Conservation (phyloP, 2,888 invertebrate species). For the Drosophila niveifrons region DNA sequence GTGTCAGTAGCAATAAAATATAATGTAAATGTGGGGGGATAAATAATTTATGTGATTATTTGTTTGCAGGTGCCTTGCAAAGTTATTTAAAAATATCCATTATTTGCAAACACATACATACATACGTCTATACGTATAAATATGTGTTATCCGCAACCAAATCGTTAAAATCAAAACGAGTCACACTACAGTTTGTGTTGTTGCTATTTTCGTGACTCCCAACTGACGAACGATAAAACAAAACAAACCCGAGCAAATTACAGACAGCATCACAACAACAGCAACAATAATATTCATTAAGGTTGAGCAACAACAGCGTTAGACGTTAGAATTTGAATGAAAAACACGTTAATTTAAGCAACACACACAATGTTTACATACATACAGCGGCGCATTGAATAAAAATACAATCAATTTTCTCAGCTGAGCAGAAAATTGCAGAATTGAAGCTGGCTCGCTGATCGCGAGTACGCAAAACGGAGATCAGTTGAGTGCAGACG, state of each 20-base stretch:
- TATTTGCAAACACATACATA: not conserved
- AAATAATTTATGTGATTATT: conserved; percentile 21
- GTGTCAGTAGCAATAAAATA: not conserved
- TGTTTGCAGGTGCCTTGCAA: conserved; percentile 13
- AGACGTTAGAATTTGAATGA: conserved; percentile 9
- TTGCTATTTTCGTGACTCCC: conserved; percentile 45
- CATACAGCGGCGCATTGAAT: not conserved
- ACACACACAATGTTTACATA: conserved; percentile 10
- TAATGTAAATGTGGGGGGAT: not conserved
- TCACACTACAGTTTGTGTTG: conserved; percentile 18
- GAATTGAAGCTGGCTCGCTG: conserved; percentile 13
- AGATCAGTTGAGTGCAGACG: conserved; percentile 54
- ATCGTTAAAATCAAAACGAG: conserved; percentile 3
- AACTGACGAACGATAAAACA: conserved; percentile 23
- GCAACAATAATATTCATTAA: conserved; percentile 26
- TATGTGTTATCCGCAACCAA: not conserved
- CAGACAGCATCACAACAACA: not conserved
- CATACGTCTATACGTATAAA: not conserved
- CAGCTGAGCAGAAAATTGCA: conserved; percentile 43
- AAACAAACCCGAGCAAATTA: conserved; percentile 13
- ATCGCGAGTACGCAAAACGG: conserved; percentile 1
- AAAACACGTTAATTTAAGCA: conserved; percentile 36
- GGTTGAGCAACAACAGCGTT: conserved; percentile 33
- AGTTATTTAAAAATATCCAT: conserved; percentile 6
- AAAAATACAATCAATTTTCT: conserved; percentile 23